Evolutionary conservation across 2,797 vertebrate genomes (phyloP).

Genomic region (Semaprochilodus insignis): DNA sequence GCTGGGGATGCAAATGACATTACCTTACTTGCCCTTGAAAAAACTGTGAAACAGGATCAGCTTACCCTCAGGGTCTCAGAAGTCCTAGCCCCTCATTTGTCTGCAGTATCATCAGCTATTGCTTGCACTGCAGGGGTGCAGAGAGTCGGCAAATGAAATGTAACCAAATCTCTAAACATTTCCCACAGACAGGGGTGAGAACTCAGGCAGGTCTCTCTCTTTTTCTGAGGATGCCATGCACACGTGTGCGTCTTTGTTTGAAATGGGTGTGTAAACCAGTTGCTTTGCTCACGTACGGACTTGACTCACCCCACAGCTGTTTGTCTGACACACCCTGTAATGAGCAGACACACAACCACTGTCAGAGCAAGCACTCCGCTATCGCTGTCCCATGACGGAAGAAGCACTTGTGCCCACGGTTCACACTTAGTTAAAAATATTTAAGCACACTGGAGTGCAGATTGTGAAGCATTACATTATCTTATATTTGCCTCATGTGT

Average conservation of each 20-base stretch:
- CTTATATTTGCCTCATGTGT: not conserved
- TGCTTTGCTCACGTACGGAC: conserved; percentile 70
- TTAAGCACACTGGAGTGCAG: not conserved
- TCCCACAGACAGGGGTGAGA: conserved; percentile 37
- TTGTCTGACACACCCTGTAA: conserved; percentile 74
- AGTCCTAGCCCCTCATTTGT: conserved; percentile 35
- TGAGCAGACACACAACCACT: conserved; percentile 69
- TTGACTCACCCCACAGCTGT: conserved; percentile 83
- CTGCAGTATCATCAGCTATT: conserved; percentile 40
- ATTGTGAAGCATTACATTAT: not conserved
- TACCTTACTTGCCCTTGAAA: conserved; percentile 32
- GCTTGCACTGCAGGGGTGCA: conserved; percentile 27
- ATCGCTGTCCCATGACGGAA: conserved; percentile 31
- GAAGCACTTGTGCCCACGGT: not conserved
- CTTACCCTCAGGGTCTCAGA: conserved; percentile 40
- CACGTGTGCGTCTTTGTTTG: conserved; percentile 49
- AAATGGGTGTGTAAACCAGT: conserved; percentile 74
- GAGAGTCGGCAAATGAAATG: conserved; percentile 1
- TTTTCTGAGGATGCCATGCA: conserved; percentile 43
- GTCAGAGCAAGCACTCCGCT: conserved; percentile 62
- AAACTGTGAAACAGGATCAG: conserved; percentile 30
- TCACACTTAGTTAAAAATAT: not conserved
- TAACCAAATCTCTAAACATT: conserved; percentile 34
- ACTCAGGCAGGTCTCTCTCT: conserved; percentile 40
- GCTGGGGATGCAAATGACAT: conserved; percentile 34